Evolutionary conservation across 2,797 vertebrate species (phyloP), one percentile per base, ranked within the genome.

Genomic region (Cygnus olor): DNA sequence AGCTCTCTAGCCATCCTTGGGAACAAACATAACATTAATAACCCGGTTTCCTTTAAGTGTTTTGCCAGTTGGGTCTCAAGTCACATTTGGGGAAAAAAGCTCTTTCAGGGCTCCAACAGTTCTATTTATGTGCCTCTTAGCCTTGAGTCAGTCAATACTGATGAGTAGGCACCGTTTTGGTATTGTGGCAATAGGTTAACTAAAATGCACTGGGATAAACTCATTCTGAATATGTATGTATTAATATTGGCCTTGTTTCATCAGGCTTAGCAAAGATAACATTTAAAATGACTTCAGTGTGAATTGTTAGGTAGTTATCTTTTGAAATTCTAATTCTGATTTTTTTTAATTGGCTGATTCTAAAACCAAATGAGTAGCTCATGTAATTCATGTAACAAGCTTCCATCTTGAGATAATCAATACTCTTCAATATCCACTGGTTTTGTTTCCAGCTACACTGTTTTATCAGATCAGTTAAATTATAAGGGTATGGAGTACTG

Each of bases 1-100:
- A 80, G 57, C 90, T 87, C 51, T 57, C 12, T 32, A 20, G 66
- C 71, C 91, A 24, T 82, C 83, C 61, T 74, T 90, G 81, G 64
- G 78, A 94, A 22, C 0, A 6, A 72, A 14, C 30, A 7, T 6
- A 47, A 20, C 68, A 34, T 45, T 79, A 84, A 80, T 73, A 61
- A 85, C 42, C 28, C 16, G 20, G 77, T 34, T 74, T 80, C 64
- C n/a, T 85, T 28, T 51, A n/a, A 47, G 63, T 78, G 19, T 73
- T 85, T 73, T 91, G 78, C 57, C 56, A 61, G 28, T 94, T 86
- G 80, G n/a, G 36, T 95, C 60, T 88, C 56, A 72, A 88, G 78
- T 86, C 85, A 78, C 1, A 1, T 90, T 84, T 78, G 45, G 40
- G 57, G 27, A 45, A 79, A 47, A 56, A 94, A 63, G 36, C 27